Percentiles rank a stretch among this genome's conserved stretches.
phyloP scores from a whole-genome alignment of 2,113 vertebrate species.

The Chaetorhynchus papuensis region DNA sequence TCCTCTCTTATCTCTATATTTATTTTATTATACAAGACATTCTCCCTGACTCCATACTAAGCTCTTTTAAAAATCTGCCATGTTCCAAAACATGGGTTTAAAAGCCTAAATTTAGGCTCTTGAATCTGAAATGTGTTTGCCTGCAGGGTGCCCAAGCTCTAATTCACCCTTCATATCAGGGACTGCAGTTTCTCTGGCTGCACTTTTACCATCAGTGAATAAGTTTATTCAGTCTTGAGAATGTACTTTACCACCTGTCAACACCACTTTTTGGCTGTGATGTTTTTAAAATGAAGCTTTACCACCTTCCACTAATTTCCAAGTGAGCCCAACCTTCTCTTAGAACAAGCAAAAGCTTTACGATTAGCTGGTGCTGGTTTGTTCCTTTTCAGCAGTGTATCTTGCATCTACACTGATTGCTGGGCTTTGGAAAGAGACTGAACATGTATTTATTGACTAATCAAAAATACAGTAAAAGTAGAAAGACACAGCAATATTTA shows the following conservation, averaged over 20 bases:
- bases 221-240: not conserved
- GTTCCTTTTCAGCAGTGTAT: constrained; percentile 13
- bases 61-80: not conserved
- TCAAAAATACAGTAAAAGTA: constrained; percentile 70
- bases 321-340: not conserved
- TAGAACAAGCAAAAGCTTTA: constrained; percentile 12
- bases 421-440: constrained; percentile 39
- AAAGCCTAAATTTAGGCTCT: not conserved
- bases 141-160: not conserved
- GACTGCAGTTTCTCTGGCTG: not conserved
- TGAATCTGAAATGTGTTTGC: not conserved
- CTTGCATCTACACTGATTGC: constrained; percentile 44
- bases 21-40: not conserved
- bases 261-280: not conserved
- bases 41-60: not conserved
- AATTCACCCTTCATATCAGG: not conserved
- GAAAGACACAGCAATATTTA: constrained; percentile 70
- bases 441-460: constrained; percentile 65
- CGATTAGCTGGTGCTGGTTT: not conserved
- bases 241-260: constrained; percentile 1
- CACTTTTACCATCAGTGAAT: not conserved
- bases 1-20: not conserved
- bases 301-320: constrained; percentile 11
- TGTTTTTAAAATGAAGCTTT: constrained; percentile 10
- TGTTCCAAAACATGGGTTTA: not conserved